Evolutionary conservation across 1,140 invertebrate species (phyloP).

Genomic region (Caerostris extrusa): DNA sequence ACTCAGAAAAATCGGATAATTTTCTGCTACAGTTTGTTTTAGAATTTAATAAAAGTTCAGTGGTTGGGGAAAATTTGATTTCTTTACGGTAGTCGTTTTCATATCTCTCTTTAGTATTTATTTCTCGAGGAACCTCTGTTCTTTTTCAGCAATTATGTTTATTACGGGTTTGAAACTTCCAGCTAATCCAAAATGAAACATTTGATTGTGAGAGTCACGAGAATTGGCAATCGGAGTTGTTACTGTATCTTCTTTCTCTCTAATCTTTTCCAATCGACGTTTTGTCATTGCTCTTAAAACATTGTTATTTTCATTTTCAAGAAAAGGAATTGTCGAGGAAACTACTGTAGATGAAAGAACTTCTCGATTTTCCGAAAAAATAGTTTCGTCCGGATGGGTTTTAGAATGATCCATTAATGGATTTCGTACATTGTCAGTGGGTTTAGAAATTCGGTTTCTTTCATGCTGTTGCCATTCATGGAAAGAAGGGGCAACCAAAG

Average conservation of each 20-base stretch:
- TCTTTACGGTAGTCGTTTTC: neutral
- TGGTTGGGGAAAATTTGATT: neutral
- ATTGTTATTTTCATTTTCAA: neutral
- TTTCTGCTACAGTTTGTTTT: neutral
- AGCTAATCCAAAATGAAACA: neutral
- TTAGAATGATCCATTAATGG: neutral
- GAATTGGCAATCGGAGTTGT: neutral
- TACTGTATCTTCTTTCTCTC: neutral
- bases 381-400: no score
- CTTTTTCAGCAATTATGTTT: neutral
- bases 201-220: neutral
- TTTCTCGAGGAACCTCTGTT: neutral
- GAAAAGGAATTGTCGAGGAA: neutral
- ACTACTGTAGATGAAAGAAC: neutral
- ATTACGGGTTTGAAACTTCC: conserved; percentile 10
- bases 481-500: neutral
- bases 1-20: no score
- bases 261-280: neutral
- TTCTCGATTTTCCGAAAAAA: neutral
- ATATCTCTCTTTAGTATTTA: neutral
- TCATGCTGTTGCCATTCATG: neutral
- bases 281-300: neutral
- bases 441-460: neutral
- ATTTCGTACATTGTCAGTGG: neutral
- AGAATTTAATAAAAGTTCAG: neutral